Percentiles rank a stretch among this genome's conserved stretches.
Evolutionary conservation across 2,113 vertebrate species (phyloP).

Genomic region (Electrona antarctica): DNA sequence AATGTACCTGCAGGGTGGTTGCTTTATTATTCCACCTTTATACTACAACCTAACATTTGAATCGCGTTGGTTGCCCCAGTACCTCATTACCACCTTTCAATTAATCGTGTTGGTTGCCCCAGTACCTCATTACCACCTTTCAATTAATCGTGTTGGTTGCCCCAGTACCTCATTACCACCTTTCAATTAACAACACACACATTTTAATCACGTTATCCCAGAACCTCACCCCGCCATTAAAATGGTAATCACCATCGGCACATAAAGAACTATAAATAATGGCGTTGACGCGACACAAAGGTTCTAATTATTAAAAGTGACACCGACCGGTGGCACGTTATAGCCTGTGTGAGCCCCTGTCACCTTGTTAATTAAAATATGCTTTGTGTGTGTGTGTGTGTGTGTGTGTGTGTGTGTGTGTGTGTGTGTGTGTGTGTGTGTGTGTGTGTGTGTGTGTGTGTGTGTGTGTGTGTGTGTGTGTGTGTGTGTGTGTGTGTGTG

Average conservation of each 20-base stretch:
- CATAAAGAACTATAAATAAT: too few relatives aligned
- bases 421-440: too few relatives aligned
- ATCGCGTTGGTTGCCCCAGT: too few relatives aligned
- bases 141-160: not conserved
- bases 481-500: too few relatives aligned
- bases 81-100: not conserved
- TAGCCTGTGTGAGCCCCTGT: constrained; percentile 23
- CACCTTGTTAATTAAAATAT: constrained; percentile 32
- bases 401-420: too few relatives aligned
- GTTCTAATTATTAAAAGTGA: not conserved
- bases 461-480: too few relatives aligned
- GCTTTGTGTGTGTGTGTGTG: not conserved
- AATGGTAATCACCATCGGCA: not conserved
- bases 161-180: not conserved
- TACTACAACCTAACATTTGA: too few relatives aligned
- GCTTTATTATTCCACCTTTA: too few relatives aligned
- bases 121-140: not conserved
- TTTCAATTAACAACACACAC: not conserved
- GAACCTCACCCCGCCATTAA: not conserved
- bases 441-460: not conserved
- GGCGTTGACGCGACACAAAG: not conserved
- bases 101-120: not conserved
- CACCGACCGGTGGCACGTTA: constrained; percentile 12
- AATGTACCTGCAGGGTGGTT: too few relatives aligned
- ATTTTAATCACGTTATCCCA: not conserved